phyloP scores from a whole-genome alignment of 2,113 vertebrate genomes.

The Ictalurus punctatus region DNA sequence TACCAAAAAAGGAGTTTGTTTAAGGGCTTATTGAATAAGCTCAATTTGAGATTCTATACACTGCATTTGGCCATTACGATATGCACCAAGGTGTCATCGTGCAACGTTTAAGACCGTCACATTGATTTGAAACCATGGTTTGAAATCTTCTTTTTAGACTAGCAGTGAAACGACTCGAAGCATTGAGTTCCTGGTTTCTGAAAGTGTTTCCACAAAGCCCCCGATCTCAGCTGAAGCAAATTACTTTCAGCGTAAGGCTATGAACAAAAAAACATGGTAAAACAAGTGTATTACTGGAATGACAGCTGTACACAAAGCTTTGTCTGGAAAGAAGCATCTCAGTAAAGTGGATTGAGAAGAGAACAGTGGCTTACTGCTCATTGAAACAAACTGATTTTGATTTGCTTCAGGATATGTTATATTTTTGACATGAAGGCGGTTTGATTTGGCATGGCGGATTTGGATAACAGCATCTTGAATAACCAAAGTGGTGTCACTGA shows the following conservation, averaged over 20 bases:
- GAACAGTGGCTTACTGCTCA: neutral
- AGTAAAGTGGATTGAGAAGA: neutral
- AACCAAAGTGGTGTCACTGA: neutral
- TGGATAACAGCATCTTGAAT: neutral
- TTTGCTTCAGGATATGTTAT: neutral
- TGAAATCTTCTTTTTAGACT: neutral
- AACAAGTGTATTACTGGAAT: neutral
- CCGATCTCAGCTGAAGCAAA: neutral
- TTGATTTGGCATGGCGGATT: neutral
- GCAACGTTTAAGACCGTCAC: neutral
- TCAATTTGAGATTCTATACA: neutral
- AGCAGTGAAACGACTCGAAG: neutral
- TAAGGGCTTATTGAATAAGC: neutral
- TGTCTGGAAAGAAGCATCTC: neutral
- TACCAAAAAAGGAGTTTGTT: neutral
- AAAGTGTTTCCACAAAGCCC: neutral
- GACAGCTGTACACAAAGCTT: neutral
- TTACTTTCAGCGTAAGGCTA: neutral
- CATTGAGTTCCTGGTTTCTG: neutral
- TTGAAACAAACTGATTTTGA: neutral
- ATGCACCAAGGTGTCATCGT: neutral
- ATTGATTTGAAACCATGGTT: neutral
- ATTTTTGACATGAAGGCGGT: neutral
- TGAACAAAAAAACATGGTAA: neutral
- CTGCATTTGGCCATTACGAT: neutral